These are phyloP conservation scores for Alethe castanea DNA, from an alignment of 2,113 vertebrate species.

Conservation along the genomic window DNA sequence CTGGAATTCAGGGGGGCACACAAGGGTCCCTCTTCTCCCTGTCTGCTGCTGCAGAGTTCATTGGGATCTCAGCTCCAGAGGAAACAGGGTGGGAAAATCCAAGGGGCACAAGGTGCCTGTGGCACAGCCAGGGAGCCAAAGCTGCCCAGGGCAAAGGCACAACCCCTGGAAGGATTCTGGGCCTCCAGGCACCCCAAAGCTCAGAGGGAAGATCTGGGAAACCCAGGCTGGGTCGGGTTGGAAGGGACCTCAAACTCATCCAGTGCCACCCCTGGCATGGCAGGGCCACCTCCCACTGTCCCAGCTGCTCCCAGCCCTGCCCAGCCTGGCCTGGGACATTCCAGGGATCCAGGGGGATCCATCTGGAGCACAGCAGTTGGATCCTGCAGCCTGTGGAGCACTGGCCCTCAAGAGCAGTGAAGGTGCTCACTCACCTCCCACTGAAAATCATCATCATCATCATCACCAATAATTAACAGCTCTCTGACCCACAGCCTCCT, in stretches of 20 bases:
- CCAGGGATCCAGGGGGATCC: not conserved
- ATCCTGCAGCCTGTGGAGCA: not conserved
- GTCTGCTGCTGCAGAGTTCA: not conserved
- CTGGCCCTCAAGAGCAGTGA: not conserved
- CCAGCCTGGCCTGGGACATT: not conserved
- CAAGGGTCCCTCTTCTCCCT: not conserved
- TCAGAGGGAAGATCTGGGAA: not conserved
- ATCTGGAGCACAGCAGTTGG: not conserved
- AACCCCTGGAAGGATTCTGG: rapidly evolving
- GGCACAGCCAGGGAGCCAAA: not conserved
- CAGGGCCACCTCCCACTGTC: not conserved
- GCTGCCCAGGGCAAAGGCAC: not conserved
- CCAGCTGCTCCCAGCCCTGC: not conserved
- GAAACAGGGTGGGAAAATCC: not conserved
- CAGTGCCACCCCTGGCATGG: not conserved
- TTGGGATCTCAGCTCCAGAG: not conserved
- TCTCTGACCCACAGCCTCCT: not conserved
- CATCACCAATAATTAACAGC: not conserved
- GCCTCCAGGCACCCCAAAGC: not conserved
- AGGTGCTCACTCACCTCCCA: not conserved
- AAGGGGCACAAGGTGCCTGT: not conserved
- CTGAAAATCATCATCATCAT: not conserved
- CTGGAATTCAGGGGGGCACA: not conserved
- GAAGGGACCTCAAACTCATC: not conserved
- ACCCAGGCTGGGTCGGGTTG: rapidly evolving